A percentile compares a stretch with the other conserved stretches of the same genome.
phyloP scores from a whole-genome alignment of 2,797 vertebrate species.

The Phrynocephalus forsythii region DNA sequence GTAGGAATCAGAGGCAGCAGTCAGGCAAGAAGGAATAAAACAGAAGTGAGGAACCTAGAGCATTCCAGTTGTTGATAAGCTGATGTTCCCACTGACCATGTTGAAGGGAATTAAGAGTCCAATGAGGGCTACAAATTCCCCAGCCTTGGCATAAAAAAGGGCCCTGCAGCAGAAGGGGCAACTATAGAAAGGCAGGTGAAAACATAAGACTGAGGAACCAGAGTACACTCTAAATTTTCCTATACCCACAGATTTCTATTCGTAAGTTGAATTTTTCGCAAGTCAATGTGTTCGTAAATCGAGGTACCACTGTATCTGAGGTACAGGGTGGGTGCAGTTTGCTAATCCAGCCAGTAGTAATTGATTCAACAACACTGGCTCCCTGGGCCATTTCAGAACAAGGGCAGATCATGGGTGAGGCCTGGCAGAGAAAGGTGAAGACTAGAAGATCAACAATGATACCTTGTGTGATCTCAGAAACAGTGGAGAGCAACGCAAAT shows the following conservation, averaged over 20 bases:
- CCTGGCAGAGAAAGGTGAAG: neutral
- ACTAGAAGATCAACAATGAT: neutral
- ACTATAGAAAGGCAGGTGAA: neutral
- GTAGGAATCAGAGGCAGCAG: neutral
- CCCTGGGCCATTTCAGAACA: neutral
- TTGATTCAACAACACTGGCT: neutral
- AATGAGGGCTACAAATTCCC: neutral
- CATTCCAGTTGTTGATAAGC: neutral
- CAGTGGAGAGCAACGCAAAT: neutral
- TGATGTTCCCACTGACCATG: neutral
- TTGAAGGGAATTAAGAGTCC: neutral
- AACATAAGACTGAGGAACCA: neutral
- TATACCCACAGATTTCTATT: no score
- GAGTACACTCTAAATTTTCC: neutral
- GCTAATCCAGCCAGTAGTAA: neutral
- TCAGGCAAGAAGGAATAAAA: neutral
- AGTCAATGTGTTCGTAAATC: no score
- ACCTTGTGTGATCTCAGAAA: neutral
- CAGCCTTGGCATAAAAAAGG: neutral
- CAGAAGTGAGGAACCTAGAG: neutral
- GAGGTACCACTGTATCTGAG: neutral
- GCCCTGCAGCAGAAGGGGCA: neutral
- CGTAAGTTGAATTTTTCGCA: no score
- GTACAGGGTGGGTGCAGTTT: neutral
- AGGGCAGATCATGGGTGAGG: neutral